Conservation (phyloP, 2,888 invertebrate genomes). For the Calliopum simillimum region DNA sequence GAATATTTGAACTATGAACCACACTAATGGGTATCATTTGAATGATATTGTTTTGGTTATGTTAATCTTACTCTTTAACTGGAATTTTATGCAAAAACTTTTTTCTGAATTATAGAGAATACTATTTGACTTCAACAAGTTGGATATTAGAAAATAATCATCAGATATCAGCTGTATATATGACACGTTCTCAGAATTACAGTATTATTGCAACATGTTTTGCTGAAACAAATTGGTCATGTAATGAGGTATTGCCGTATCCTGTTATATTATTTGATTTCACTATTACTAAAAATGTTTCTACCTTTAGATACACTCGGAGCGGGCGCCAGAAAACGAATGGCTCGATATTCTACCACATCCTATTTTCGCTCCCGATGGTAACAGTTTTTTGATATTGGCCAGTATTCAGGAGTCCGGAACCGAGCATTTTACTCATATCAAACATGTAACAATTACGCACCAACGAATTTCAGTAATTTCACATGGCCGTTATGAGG, state of each 20-base stretch:
- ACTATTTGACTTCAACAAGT: slow-evolving; percentile 90
- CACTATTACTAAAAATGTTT: neutral
- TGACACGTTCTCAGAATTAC: slow-evolving; percentile 93
- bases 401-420: slow-evolving; percentile 87
- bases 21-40: too few relatives aligned
- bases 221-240: slow-evolving; percentile 81
- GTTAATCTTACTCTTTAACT: too few relatives aligned
- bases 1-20: too few relatives aligned
- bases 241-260: slow-evolving; percentile 77
- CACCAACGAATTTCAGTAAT: slow-evolving; percentile 86
- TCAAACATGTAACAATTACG: slow-evolving; percentile 85
- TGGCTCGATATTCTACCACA: slow-evolving; percentile 89
- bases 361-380: slow-evolving; percentile 86
- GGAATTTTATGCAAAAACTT: too few relatives aligned
- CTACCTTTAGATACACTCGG: slow-evolving; percentile 77
- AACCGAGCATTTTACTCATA: slow-evolving; percentile 87
- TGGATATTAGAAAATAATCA: slow-evolving; percentile 85
- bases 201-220: slow-evolving; percentile 89
- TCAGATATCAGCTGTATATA: slow-evolving; percentile 89
- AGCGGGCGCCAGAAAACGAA: slow-evolving; percentile 84
- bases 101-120: slow-evolving; percentile 74
- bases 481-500: slow-evolving; percentile 88
- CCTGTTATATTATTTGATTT: neutral
- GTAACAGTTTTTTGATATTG: slow-evolving; percentile 84
- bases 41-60: too few relatives aligned